Evolutionary conservation across 2,888 invertebrate species (phyloP).

Genomic region (Calameuta pallipes): DNA sequence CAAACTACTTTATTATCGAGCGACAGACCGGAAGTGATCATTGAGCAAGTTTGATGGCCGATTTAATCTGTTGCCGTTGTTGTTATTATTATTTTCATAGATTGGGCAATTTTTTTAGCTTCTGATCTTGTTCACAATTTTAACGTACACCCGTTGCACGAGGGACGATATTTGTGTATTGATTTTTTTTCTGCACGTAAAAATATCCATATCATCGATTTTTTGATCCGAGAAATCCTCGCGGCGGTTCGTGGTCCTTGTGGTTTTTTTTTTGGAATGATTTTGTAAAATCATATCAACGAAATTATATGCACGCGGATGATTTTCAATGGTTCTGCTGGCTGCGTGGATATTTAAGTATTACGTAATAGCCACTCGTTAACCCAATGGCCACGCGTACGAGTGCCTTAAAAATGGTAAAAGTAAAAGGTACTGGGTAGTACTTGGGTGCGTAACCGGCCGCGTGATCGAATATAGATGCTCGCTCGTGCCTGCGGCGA

Average conservation of each 20-base stretch:
- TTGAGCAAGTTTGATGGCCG: background rate
- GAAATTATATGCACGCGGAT: background rate
- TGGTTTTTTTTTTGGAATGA: background rate
- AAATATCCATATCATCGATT: no score
- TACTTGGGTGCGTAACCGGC: constrained; percentile 60
- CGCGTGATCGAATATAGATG: constrained; percentile 53
- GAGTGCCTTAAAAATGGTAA: background rate
- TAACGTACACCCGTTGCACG: background rate
- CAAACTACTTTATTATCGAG: constrained; percentile 25
- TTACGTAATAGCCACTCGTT: background rate
- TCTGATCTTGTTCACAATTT: background rate
- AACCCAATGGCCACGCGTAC: background rate
- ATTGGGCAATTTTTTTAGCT: background rate
- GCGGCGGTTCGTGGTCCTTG: no score
- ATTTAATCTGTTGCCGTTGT: background rate
- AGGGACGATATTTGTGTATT: no score
- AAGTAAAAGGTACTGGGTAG: constrained; percentile 6
- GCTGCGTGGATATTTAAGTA: background rate
- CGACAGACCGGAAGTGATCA: constrained; percentile 13
- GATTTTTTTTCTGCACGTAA: no score
- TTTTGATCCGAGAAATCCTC: no score
- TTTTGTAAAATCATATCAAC: background rate
- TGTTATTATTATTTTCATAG: background rate
- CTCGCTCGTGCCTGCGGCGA: constrained; percentile 40
- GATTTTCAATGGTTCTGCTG: background rate